phyloP scores from a whole-genome alignment of 2,113 vertebrate species.

The Pituophis catenifer region DNA sequence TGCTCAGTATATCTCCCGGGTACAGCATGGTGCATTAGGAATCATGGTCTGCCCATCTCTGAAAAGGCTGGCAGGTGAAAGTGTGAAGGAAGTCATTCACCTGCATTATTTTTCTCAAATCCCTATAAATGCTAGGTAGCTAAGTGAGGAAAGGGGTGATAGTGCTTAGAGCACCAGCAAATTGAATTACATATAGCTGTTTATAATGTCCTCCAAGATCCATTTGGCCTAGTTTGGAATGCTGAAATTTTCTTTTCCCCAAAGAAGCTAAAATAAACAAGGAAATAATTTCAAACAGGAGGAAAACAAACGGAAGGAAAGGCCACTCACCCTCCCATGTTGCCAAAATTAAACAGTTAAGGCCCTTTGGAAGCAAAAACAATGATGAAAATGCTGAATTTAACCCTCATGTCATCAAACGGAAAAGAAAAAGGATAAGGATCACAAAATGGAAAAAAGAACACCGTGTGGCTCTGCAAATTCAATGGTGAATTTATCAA shows the following conservation, averaged over 20 bases:
- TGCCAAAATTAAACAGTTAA: slow-evolving; percentile 32
- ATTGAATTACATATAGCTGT: background rate
- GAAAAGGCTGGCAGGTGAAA: background rate
- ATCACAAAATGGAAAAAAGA: slow-evolving; percentile 60
- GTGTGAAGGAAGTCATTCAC: too few species aligned
- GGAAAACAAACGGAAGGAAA: slow-evolving; percentile 54
- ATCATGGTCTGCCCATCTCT: too few species aligned
- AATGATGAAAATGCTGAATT: slow-evolving; percentile 43
- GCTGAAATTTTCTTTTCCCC: slow-evolving; percentile 49
- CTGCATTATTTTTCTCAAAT: background rate
- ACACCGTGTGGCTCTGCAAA: slow-evolving; percentile 37
- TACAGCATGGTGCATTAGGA: too few species aligned
- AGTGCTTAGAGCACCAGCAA: too few species aligned
- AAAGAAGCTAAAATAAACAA: slow-evolving; percentile 61
- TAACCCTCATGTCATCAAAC: slow-evolving; percentile 32
- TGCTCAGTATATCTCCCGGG: too few species aligned
- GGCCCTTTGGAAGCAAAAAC: slow-evolving; percentile 48
- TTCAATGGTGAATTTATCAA: slow-evolving; percentile 42
- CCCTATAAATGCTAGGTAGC: background rate
- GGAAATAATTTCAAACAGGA: slow-evolving; percentile 34
- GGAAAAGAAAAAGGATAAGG: slow-evolving; percentile 61
- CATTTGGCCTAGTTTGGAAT: slow-evolving; percentile 11
- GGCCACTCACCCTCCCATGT: slow-evolving; percentile 12
- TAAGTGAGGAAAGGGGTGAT: background rate
- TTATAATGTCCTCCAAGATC: background rate